Base-by-base conservation (phyloP, 2,797 vertebrate genomes). In the Hyperoplus lanceolatus region DNA sequence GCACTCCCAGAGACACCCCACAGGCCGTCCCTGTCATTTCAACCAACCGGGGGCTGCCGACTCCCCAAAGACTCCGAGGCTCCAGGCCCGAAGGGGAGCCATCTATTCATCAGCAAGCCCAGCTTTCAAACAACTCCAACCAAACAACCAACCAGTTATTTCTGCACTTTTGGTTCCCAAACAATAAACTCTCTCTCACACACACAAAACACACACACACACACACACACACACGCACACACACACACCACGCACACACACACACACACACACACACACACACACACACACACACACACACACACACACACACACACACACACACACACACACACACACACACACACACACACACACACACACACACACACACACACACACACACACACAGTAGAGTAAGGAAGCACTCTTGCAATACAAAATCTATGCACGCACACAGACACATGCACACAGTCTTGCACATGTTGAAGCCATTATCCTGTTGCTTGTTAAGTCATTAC, bases 401-500 rank as follows among this genome's bases (percentile, higher is more conserved):
- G 72, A 79, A 81, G 79, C 67, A 70, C 71, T 79, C 78, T 41
- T 75, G 58, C 83, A 81, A 67, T 71, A 75, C 77, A 48, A 83
- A 81, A 61, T 81, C 75, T 70, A 59, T 65, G 81, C 85, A 86
- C 73, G 77, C 79, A 87, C 88, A 85, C 80, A 80, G 63, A 90
- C 85, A 77, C 81, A 86, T 67, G 75, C 81, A 81, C 83, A 68
- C 82, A 87, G 83, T 56, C 54, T 70, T 69, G 80, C 93, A 93
- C 95, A 95, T 95, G 95, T 60, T 95, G 94, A 95, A 95, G 90
- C 90, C 91, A 95, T 95, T 95, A 95, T 93, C 92, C 92, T 91
- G 91, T 91, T 93, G 95, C 93, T 94, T 94, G 94, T 95, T 95
- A 94, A 94, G 93, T 95, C 93, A 95, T 95, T 95, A 95, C 92